These are phyloP conservation scores for Propithecus coquereli DNA, from an alignment of 2,113 vertebrate species.

Conservation along the genomic window DNA sequence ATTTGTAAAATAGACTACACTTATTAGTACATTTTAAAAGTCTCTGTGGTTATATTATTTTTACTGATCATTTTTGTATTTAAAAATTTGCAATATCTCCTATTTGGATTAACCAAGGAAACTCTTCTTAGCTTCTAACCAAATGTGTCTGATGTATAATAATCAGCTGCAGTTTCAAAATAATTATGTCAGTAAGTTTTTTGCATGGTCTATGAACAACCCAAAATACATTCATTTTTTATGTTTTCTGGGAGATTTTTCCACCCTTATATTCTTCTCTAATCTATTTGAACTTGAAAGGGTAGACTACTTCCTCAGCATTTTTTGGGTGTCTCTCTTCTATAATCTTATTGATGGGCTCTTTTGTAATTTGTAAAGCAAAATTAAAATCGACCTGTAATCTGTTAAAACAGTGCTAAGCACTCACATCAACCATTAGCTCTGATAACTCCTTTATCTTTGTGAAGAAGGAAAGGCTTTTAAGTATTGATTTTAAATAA, in stretches of 20 bases:
- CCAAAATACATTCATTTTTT: background rate
- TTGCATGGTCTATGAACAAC: background rate
- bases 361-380: constrained; percentile 77
- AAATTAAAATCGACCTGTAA: constrained; percentile 83
- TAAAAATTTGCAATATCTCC: background rate
- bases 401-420: constrained; percentile 77
- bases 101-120: background rate
- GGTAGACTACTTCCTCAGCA: constrained; percentile 40
- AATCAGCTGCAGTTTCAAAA: background rate
- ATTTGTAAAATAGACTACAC: background rate
- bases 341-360: constrained; percentile 78
- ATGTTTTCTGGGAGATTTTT: background rate
- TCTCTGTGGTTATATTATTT: background rate
- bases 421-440: constrained; percentile 61
- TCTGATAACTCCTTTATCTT: constrained; percentile 64
- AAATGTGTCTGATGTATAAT: background rate
- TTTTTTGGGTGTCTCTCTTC: constrained; percentile 57
- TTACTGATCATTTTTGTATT: background rate
- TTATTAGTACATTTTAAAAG: background rate
- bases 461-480: constrained; percentile 64
- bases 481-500: constrained; percentile 74
- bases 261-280: background rate
- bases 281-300: constrained; percentile 52
- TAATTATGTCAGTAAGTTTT: background rate
- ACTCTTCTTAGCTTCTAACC: background rate